Conservation (phyloP, 2,888 invertebrate genomes). For the Nephrotoma guestfalica region DNA sequence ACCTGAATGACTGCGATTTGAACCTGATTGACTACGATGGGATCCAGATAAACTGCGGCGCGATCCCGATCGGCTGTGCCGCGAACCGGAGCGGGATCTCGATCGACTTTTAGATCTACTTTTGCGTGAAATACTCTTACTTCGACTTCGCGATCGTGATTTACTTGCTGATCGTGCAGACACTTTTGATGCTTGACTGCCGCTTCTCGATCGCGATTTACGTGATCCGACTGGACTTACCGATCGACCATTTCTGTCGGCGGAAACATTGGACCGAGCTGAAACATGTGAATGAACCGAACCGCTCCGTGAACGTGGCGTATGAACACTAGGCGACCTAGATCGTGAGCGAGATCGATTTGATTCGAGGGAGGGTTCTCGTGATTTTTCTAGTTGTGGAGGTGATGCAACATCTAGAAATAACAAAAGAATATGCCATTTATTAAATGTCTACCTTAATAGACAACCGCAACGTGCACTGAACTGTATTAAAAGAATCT, state of each 20-base stretch:
- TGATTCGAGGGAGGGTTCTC: conserved; percentile 12
- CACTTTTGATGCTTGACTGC: not conserved
- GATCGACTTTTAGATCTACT: conserved; percentile 5
- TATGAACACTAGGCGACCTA: conserved; percentile 11
- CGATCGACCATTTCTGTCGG: not conserved
- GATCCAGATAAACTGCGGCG: conserved; percentile 12
- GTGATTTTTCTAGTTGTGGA: conserved; percentile 9
- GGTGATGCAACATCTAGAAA: conserved; percentile 6
- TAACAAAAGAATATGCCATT: not conserved
- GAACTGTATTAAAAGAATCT: no score
- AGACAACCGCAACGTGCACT: no score
- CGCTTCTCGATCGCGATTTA: not conserved
- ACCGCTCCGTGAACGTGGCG: conserved; percentile 8
- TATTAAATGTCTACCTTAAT: conserved; percentile 1
- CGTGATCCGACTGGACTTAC: not conserved
- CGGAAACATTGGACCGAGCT: not conserved
- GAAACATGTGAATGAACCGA: not conserved
- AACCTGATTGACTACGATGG: conserved; percentile 1
- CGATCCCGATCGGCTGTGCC: conserved; percentile 17
- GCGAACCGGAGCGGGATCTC: conserved; percentile 5
- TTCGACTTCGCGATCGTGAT: conserved; percentile 11
- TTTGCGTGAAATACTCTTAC: not conserved
- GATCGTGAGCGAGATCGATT: conserved; percentile 10
- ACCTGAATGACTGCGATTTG: conserved; percentile 14
- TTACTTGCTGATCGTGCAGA: not conserved